phyloP scores from a whole-genome alignment of 1,140 invertebrate genomes.

The Lordiphosa stackelbergi region DNA sequence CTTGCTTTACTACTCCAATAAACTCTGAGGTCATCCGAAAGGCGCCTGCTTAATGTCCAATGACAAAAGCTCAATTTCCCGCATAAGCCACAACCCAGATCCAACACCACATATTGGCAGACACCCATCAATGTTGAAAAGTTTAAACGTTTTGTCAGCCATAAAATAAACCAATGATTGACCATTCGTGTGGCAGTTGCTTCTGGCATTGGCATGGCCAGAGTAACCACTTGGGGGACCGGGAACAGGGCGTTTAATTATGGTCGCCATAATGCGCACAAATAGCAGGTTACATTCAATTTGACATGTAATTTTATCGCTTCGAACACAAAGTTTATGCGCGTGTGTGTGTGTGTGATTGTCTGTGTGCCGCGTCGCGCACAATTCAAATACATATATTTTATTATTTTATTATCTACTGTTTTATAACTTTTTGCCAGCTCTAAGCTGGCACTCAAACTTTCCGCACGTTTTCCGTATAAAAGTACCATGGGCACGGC shows the following conservation, averaged over 20 bases:
- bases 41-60: conserved; percentile 50
- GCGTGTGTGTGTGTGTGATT: conserved; percentile 2
- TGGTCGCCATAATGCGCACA: conserved; percentile 64
- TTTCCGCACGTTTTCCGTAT: conserved; percentile 74
- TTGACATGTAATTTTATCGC: conserved; percentile 73
- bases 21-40: conserved; percentile 52
- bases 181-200: conserved; percentile 57
- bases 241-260: conserved; percentile 54
- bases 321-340: conserved; percentile 55
- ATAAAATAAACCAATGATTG: conserved; percentile 71
- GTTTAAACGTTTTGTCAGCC: conserved; percentile 46
- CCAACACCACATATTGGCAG: conserved; percentile 4
- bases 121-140: conserved; percentile 42
- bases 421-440: conserved; percentile 69
- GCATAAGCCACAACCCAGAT: conserved; percentile 13
- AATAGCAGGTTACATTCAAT: conserved; percentile 74
- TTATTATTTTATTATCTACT: conserved; percentile 75
- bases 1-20: background rate
- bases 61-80: conserved; percentile 13
- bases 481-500: conserved; percentile 47
- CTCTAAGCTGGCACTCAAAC: conserved; percentile 73
- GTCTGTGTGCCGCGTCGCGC: conserved; percentile 32
- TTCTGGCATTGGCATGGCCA: background rate
- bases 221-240: conserved; percentile 7
- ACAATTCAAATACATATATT: conserved; percentile 74